Evolutionary conservation across 2,888 invertebrate genomes (phyloP), one percentile per base, ranked within the genome.

Genomic region (Lasioglossum vierecki): DNA sequence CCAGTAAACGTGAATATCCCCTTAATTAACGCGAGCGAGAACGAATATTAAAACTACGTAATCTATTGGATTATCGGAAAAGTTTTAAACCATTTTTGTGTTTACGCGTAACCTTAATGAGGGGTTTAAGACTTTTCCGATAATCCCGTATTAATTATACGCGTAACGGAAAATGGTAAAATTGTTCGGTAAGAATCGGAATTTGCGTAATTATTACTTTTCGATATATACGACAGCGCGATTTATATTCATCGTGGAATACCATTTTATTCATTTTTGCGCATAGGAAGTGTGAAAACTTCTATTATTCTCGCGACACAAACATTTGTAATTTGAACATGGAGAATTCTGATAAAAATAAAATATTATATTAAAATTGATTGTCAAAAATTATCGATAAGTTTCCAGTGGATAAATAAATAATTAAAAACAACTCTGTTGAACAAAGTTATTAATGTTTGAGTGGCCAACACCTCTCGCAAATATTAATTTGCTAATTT

Each of bases 121-220:
- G 30, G 63, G 15, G 63, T 15, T 30, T 63, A 26, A 15, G 30
- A 30, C 26, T 63, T 30, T 63, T 63, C 63, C 63, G 15, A 63
- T 63, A 63, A 63, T 63, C 63, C 63, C 13, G 60, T n/a, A 60
- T 63, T 63, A 63, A 63, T 63, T 63, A 63, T 30, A 63, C 63
- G 63, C 63, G 15, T 5, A 63, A 30, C 63, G 63, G 63, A 2
- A 15, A 26, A 63, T 5, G 63, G 63, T 30, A 15, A 30, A 63
- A 63, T 26, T 26, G 26, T 63, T 63, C 26, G 26, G 60, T 63
- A 63, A 63, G 26, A 63, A 26, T 26, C 26, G 13, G 2, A 26
- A 26, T 15, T 26, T 4, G 6, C 30, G n/a, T 4, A 26, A 30
- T 26, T 26, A 63, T 63, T 13, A 30, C 2, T 63, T 63, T n/a